Conservation (phyloP, 1,140 invertebrate species). For the Pseudomyrmex concolor region DNA sequence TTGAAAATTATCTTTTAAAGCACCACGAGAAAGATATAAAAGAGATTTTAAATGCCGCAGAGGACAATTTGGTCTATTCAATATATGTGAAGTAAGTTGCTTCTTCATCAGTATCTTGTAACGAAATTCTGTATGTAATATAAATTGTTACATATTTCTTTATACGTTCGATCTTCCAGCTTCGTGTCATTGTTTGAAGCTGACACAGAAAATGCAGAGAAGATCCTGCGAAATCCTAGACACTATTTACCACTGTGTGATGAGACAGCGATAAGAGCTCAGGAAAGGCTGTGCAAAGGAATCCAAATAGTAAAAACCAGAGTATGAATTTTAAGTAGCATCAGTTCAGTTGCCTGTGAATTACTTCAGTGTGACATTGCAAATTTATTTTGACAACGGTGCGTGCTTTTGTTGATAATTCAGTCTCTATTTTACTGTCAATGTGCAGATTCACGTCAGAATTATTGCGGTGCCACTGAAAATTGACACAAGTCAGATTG, state of each 20-base stretch:
- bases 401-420: background rate
- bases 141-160: slow-evolving; percentile 14
- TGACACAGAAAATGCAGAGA: slow-evolving; percentile 86
- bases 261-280: slow-evolving; percentile 86
- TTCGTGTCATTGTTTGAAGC: slow-evolving; percentile 88
- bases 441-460: slow-evolving; percentile 76
- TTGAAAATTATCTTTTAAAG: slow-evolving; percentile 80
- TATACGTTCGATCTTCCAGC: slow-evolving; percentile 80
- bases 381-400: background rate
- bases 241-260: slow-evolving; percentile 87
- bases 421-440: background rate
- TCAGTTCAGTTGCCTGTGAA: slow-evolving; percentile 79
- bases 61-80: slow-evolving; percentile 81
- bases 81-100: slow-evolving; percentile 84
- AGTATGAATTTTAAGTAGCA: slow-evolving; percentile 87
- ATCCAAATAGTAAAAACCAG: slow-evolving; percentile 87
- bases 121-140: background rate
- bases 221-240: slow-evolving; percentile 86
- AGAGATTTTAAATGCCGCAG: slow-evolving; percentile 81
- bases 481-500: slow-evolving; percentile 82
- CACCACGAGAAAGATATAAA: slow-evolving; percentile 81
- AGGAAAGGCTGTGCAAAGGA: slow-evolving; percentile 85
- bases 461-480: slow-evolving; percentile 76
- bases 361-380: background rate
- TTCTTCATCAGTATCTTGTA: background rate